These are phyloP conservation scores for Thermophis baileyi DNA, from an alignment of 2,113 vertebrate genomes.

Conservation along the genomic window DNA sequence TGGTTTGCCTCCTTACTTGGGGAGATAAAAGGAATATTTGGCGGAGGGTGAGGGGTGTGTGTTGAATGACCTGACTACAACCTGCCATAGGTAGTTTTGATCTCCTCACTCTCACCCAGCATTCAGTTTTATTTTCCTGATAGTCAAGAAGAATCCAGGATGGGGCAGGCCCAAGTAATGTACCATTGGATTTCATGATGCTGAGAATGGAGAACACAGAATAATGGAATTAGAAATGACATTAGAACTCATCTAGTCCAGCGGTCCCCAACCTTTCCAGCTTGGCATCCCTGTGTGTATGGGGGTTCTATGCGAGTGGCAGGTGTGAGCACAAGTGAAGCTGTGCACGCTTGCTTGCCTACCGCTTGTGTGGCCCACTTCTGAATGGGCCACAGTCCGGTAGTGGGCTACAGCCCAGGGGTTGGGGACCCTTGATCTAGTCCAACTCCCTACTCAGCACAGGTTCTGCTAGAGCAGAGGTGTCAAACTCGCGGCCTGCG, in stretches of 20 bases:
- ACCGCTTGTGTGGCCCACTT: no score
- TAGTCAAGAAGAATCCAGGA: not conserved
- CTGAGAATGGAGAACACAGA: not conserved
- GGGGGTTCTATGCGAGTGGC: not conserved
- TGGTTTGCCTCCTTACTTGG: not conserved
- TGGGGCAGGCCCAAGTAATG: not conserved
- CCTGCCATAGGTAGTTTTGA: not conserved
- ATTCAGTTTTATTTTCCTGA: not conserved
- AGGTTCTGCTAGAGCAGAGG: not conserved
- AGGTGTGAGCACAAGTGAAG: no score
- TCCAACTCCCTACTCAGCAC: not conserved
- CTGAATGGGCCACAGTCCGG: not conserved
- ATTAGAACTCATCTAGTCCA: not conserved
- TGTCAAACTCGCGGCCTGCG: no score
- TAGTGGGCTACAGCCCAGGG: not conserved
- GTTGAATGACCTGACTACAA: not conserved
- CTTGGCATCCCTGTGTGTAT: not conserved
- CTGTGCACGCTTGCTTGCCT: not conserved
- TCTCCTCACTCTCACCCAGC: not conserved
- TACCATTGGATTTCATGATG: not conserved
- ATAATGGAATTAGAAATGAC: not conserved
- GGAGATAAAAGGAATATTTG: not conserved
- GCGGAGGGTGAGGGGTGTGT: no score
- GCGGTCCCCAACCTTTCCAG: not conserved
- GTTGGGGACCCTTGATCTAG: not conserved